These are phyloP conservation scores for Folsomia manolachei DNA, from an alignment of 2,888 invertebrate species.

Conservation along the genomic window DNA sequence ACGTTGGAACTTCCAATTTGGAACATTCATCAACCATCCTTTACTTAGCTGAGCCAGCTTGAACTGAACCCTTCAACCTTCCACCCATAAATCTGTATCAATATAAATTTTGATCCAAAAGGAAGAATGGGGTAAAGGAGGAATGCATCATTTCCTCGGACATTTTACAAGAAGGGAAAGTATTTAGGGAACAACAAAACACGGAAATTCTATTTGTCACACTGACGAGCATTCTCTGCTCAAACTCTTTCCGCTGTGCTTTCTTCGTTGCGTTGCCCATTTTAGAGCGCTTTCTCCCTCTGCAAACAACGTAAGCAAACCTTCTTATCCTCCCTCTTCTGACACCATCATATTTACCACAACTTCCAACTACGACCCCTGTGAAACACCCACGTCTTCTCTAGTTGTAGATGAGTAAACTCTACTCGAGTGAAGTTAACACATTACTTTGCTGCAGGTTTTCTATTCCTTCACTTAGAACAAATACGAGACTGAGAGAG, in stretches of 20 bases:
- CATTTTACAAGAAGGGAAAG: not conserved
- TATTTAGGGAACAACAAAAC: not conserved
- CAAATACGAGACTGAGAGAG: not conserved
- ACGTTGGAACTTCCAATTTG: no score
- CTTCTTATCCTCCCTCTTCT: not conserved
- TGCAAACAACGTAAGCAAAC: no score
- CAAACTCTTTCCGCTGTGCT: no score
- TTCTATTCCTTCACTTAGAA: not conserved
- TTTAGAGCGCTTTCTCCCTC: no score
- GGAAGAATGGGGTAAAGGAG: not conserved
- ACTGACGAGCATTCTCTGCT: not conserved
- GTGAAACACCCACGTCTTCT: no score
- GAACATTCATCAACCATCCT: not conserved
- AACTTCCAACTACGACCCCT: no score
- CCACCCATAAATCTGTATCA: not conserved
- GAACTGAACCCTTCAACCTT: no score
- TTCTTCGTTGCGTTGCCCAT: no score
- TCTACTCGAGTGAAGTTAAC: not conserved
- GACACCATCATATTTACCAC: not conserved
- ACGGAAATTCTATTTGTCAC: not conserved
- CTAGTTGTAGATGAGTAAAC: not conserved
- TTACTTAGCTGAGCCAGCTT: no score
- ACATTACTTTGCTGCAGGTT: not conserved
- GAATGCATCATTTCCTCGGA: not conserved
- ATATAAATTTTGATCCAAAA: not conserved